Base-by-base conservation (phyloP, 2,888 invertebrate species). In the Andrena minutula region DNA sequence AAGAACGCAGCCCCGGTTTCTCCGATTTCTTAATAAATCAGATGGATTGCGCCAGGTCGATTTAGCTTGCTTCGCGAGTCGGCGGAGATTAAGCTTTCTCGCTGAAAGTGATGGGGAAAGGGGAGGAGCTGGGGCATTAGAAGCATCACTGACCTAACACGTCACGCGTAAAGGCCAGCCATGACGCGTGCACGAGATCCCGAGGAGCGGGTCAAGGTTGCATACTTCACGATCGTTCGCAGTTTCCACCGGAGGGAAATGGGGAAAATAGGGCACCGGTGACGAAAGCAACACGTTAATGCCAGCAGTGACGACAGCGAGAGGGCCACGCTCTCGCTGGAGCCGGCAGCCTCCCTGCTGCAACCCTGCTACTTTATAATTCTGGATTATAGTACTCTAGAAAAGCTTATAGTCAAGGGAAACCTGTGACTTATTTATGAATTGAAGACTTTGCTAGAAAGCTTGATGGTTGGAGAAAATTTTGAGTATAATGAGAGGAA, bases 81-180 rank as follows among this genome's bases (percentile, higher is more conserved):
- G 0, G 6, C 28, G 26, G 23, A 28, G 65, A 77, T 75, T 51
- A 28, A 60, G 41, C 47, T 41, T 32, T 26, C 6, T 0, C 28
- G 30, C 2, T 26, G 51, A 35, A 53, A 30, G 47, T 28, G 49
- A 28, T n/a, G 51, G 56, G 35, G 51, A 61, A 71, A 51, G 64
- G 60, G 53, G 61, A 28, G 64, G 60, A 51, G 74, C 79, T 73
- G 76, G 56, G 41, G 83, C 82, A 78, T 75, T 82, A 79, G 79
- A 71, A 84, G 83, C 83, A 84, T 78, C 83, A 84, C 83, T 84
- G 83, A 84, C 83, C 83, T 73, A 72, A 75, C 83, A 65, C 79
- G 83, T 79, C 79, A 73, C 83, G 83, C 83, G 83, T 83, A 84
- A 84, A 84, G 83, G 83, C 83, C 83, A 84, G 61, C 61, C 78